Evolutionary conservation across 1,140 invertebrate genomes (phyloP).

Genomic region (Pristionchus pacificus): DNA sequence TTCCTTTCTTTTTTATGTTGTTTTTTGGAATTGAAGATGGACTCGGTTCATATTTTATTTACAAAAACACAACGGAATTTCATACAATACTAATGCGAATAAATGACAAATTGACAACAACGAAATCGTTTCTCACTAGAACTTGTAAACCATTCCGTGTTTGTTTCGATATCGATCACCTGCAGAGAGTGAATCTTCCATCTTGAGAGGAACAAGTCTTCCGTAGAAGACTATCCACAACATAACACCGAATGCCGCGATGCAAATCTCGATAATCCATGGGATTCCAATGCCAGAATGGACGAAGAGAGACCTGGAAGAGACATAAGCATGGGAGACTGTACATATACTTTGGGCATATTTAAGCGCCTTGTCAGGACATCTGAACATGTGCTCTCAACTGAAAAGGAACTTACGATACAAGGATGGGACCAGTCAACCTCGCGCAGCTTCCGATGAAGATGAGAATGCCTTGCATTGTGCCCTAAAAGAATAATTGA

Average conservation of each 20-base stretch:
- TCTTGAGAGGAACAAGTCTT: constrained; percentile 20
- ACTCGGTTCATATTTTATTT: too few species aligned
- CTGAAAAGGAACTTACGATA: neutral
- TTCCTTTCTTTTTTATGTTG: too few species aligned
- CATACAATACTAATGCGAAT: too few species aligned
- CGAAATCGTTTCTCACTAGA: constrained; percentile 10
- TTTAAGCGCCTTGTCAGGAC: neutral
- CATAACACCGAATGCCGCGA: neutral
- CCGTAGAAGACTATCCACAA: constrained; percentile 23
- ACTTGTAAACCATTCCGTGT: constrained; percentile 18
- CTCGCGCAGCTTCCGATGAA: constrained; percentile 18
- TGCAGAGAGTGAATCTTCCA: neutral
- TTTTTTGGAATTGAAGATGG: too few species aligned
- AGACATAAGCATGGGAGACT: too few species aligned
- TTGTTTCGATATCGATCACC: constrained; percentile 19
- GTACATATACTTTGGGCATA: neutral
- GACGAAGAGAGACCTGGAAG: neutral
- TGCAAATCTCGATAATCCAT: constrained; percentile 11
- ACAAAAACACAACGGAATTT: too few species aligned
- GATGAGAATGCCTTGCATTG: constrained; percentile 17
- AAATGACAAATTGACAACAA: too few species aligned
- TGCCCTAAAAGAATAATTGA: constrained; percentile 20
- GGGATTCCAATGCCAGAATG: constrained; percentile 1
- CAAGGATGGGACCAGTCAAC: constrained; percentile 17
- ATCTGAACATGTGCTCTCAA: neutral